A percentile compares a stretch with the other conserved stretches of the same genome.
phyloP scores from a whole-genome alignment of 64 coral and sea anemone species.

The Porites lutea region DNA sequence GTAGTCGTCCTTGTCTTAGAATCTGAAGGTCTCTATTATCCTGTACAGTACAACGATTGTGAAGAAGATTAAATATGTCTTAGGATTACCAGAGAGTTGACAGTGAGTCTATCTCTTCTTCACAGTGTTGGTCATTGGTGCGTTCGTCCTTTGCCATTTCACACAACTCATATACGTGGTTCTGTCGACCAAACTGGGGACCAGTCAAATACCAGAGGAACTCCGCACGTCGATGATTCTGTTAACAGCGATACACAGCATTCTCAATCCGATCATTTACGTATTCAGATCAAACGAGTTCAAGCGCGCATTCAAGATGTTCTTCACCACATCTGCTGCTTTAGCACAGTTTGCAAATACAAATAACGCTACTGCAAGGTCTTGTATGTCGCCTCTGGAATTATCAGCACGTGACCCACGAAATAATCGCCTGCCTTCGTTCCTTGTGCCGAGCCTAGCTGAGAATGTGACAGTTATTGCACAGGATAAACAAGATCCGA shows the following conservation, averaged over 20 bases:
- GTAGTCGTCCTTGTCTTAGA: too few species aligned
- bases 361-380: too few species aligned
- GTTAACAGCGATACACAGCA: not conserved
- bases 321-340: not conserved
- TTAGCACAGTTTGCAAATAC: not conserved
- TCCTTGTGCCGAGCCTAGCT: not conserved
- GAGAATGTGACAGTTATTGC: too few species aligned
- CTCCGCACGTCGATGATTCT: not conserved
- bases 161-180: not conserved
- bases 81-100: too few species aligned
- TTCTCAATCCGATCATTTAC: conserved; percentile 12
- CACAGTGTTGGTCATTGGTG: conserved; percentile 2
- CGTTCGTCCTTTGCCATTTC: not conserved
- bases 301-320: not conserved
- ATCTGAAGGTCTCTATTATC: too few species aligned
- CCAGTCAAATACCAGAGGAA: not conserved
- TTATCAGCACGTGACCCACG: not conserved
- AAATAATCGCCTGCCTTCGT: not conserved
- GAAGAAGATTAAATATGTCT: too few species aligned
- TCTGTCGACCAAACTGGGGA: not conserved
- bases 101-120: not conserved
- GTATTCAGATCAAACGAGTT: conserved; percentile 1
- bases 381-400: not conserved
- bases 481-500: too few species aligned
- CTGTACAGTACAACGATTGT: too few species aligned